Evolutionary conservation across 2,797 vertebrate genomes (phyloP), one percentile per base, ranked within the genome.

Genomic region (Eulemur rubriventer): DNA sequence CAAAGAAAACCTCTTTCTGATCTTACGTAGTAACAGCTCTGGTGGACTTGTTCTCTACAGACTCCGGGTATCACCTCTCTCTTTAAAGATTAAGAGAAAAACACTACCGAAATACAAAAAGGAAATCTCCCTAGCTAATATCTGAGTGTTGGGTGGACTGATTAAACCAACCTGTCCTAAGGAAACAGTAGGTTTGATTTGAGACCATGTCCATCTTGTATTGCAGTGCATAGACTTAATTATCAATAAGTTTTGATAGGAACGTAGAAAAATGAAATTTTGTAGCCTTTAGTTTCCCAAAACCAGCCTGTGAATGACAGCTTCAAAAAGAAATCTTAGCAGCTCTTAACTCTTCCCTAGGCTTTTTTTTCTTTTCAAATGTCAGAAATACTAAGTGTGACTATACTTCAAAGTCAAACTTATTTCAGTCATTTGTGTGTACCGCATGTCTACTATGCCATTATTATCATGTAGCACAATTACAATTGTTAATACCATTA

Each of bases 401-500:
- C 41, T 75, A 16, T 85, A 28, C 75, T 72, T 95, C 85, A 96
- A 91, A 97, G 46, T 63, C 73, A 57, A 35, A 43, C 16, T 84
- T 94, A 91, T 75, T 91, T 91, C 50, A 61, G 33, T 7, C 75
- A 87, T 55, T 82, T 95, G 48, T 55, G 38, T 90, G 55, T 48
- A 70, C 28, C 52, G 4, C 94, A 96, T 79, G 18, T 86, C 86
- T 86, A 55, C 89, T 91, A 81, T 57, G 26, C 7, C 75, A 73
- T 91, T 82, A 70, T 59, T 80, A 78, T 63, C 94, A 89, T 75
- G 59, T 83, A 55, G 22, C 52, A 93, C 59, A 84, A 46, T 91
- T 89, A 67, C 7, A 93, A 70, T 95, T 89, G 89, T 95, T 67
- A 94, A 89, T 92, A 41, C 33, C 84, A 78, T 87, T 81, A 87